phyloP scores from a whole-genome alignment of 1,140 invertebrate species.

The Mesaphorura yosii region DNA sequence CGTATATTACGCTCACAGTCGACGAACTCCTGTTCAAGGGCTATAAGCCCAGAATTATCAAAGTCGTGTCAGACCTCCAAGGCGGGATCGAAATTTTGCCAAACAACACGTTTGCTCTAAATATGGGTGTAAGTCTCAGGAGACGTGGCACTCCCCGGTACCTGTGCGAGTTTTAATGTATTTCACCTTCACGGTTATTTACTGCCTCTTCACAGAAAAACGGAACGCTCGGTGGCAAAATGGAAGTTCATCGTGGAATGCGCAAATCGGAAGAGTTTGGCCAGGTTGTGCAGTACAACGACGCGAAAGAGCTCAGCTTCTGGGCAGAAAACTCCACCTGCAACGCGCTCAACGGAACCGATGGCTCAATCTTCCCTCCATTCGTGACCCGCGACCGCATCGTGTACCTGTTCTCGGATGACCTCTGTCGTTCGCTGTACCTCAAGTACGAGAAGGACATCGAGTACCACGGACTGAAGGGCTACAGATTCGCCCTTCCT shows the following conservation, averaged over 20 bases:
- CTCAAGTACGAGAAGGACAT: slow-evolving; percentile 48
- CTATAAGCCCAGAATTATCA: slow-evolving; percentile 13
- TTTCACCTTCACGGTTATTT: not conserved
- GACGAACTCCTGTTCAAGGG: slow-evolving; percentile 20
- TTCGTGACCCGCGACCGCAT: slow-evolving; percentile 40
- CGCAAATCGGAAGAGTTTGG: slow-evolving; percentile 55
- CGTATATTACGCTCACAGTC: slow-evolving; percentile 12
- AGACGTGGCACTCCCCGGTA: not conserved
- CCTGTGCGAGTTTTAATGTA: not conserved
- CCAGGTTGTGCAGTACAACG: slow-evolving; percentile 47
- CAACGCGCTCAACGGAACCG: slow-evolving; percentile 57
- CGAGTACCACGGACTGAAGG: slow-evolving; percentile 52
- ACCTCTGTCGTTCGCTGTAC: slow-evolving; percentile 45
- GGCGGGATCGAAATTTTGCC: slow-evolving; percentile 9
- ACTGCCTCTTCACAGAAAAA: slow-evolving; percentile 44
- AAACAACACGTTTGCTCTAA: slow-evolving; percentile 22
- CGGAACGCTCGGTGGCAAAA: slow-evolving; percentile 41
- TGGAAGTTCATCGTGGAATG: slow-evolving; percentile 54
- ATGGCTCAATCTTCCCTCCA: slow-evolving; percentile 63
- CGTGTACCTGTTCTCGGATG: slow-evolving; percentile 19
- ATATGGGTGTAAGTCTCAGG: slow-evolving; percentile 10
- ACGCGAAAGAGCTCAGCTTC: slow-evolving; percentile 41
- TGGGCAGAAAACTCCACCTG: slow-evolving; percentile 45
- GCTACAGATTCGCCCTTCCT: slow-evolving; percentile 50
- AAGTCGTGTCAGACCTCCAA: slow-evolving; percentile 10